A percentile compares a stretch with the other conserved stretches of the same genome.
Conservation (phyloP, 2,797 vertebrate species). For the Spondyliosoma cantharus region DNA sequence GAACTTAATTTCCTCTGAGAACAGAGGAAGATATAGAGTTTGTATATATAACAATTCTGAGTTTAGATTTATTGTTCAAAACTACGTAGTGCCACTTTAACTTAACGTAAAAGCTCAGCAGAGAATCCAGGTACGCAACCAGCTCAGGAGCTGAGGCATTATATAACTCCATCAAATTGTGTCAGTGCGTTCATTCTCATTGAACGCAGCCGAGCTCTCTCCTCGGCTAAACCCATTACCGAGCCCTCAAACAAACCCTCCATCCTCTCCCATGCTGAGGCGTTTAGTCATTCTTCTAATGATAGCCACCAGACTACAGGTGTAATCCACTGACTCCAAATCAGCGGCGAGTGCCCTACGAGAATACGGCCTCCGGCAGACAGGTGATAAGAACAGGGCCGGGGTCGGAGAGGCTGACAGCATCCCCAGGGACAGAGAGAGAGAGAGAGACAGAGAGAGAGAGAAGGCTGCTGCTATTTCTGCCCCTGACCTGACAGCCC, state of each 20-base stretch:
- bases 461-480: conserved; percentile 72
- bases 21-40: too few relatives aligned
- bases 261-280: conserved; percentile 37
- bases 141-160: conserved; percentile 46
- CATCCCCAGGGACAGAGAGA: conserved; percentile 51
- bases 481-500: conserved; percentile 69
- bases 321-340: conserved; percentile 67
- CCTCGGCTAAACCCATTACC: conserved; percentile 51
- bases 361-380: conserved; percentile 57
- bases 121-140: conserved; percentile 31
- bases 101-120: not conserved
- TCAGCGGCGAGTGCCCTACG: conserved; percentile 44
- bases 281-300: conserved; percentile 68
- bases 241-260: conserved; percentile 33
- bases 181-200: conserved; percentile 48
- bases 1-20: too few relatives aligned
- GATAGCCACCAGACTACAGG: conserved; percentile 69
- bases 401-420: conserved; percentile 59
- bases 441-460: too few relatives aligned
- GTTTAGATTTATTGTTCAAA: too few relatives aligned
- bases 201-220: conserved; percentile 41
- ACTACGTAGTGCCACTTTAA: too few relatives aligned
- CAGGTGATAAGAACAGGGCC: conserved; percentile 64
- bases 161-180: conserved; percentile 54
- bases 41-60: too few relatives aligned